A percentile compares a stretch with the other conserved stretches of the same genome.
Conservation (phyloP, 2,797 vertebrate species). For the Dallia pectoralis region DNA sequence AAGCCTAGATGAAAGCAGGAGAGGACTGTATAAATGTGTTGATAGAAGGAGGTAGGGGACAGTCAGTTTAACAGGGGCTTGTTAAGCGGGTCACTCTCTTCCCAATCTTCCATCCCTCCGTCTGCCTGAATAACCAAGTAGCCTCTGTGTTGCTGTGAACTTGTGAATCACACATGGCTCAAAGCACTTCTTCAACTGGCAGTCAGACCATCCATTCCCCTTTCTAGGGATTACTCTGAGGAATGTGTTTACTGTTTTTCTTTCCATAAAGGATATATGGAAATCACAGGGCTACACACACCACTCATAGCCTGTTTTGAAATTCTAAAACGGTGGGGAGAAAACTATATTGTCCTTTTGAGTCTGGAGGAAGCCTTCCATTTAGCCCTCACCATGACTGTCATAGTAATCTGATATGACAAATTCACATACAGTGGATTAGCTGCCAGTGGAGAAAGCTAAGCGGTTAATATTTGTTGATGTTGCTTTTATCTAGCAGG, state of each 20-base stretch:
- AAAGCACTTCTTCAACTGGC: constrained; percentile 85
- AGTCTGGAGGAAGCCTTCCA: constrained; percentile 91
- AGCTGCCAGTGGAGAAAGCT: constrained; percentile 95
- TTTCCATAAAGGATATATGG: constrained; percentile 95
- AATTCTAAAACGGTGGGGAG: constrained; percentile 90
- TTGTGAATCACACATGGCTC: constrained; percentile 97
- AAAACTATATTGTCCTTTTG: constrained; percentile 96
- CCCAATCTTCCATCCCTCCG: constrained; percentile 63
- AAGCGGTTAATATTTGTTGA: constrained; percentile 99
- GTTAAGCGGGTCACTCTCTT: constrained; percentile 69
- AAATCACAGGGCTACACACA: constrained; percentile 96
- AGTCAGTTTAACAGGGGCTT: constrained; percentile 68
- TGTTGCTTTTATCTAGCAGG: constrained; percentile 98
- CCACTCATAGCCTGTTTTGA: constrained; percentile 95
- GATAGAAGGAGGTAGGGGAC: constrained; percentile 63
- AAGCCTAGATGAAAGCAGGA: constrained; percentile 59
- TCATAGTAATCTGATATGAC: constrained; percentile 99
- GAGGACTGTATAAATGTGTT: constrained; percentile 61
- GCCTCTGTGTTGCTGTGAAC: constrained; percentile 87
- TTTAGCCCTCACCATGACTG: constrained; percentile 96
- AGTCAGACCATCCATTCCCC: constrained; percentile 69
- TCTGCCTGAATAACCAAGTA: constrained; percentile 87
- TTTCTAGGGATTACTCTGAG: constrained; percentile 96
- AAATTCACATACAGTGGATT: constrained; percentile 99
- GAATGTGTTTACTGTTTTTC: constrained; percentile 96